Base-by-base conservation (phyloP, 2,113 vertebrate species). In the Lagopus leucura region DNA sequence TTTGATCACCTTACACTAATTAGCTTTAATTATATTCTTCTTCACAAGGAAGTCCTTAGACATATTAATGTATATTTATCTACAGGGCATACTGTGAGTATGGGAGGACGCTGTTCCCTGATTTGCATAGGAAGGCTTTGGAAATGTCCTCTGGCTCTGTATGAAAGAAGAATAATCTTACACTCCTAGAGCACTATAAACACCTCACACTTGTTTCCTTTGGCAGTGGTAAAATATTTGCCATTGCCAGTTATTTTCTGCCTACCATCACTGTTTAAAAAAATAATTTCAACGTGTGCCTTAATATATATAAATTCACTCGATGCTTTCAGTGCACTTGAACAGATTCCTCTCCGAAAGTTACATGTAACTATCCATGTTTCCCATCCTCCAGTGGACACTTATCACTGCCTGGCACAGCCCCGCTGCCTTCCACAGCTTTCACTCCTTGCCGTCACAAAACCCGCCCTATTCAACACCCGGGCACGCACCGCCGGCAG, bases 1-100 rank as follows among this genome's bases (percentile, higher is more conserved):
- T 96, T 86, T 94, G 72, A 95, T 95, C 82, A 95, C 76, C 71
- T 94, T 90, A 82, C 66, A 34, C 45, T 95, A 89, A 86, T 90
- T 92, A 95, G 64, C 27, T 58, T 88, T 96, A 93, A 96, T 95
- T 94, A 87, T 6, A 95, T 42, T 69, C 34, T 90, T 58, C 38
- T 81, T 79, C 47, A 72, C 40, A 70, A 67, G 40, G n/a, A 69
- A 13, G 7, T 89, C 45, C 94, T 96, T 91, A 96, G 42, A 65
- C 48, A 8, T 61, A 91, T 73, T 86, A 82, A 84, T 71, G 92
- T 45, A 63, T 91, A 91, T 86, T 96, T 95, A 96, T 94, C 73
- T 92, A 32, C 47, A 34, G 78, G 57, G 50, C 34, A 83, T 54
- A 92, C 66, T 86, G 52, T 92, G 65, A 95, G 8, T 69, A 84